These are phyloP conservation scores for Catagonus wagneri DNA, from an alignment of 2,113 vertebrate species.

Conservation along the genomic window DNA sequence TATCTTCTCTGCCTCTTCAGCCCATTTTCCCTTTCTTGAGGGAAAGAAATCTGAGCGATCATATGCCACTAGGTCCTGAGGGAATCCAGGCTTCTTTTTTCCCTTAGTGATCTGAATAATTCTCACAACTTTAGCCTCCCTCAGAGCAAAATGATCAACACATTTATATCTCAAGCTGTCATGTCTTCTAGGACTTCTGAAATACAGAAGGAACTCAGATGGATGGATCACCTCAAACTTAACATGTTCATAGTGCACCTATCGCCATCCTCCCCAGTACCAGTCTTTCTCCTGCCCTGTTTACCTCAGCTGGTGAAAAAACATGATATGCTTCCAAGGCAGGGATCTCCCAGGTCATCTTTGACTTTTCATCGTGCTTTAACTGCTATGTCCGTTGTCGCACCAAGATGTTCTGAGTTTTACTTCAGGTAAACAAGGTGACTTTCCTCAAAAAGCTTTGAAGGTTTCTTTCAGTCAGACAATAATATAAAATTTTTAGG, in stretches of 20 bases:
- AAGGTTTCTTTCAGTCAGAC: neutral
- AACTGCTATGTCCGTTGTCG: neutral
- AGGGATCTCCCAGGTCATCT: neutral
- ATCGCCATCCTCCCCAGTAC: neutral
- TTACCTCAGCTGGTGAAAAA: neutral
- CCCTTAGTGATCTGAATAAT: neutral
- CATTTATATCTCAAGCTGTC: neutral
- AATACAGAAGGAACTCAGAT: neutral
- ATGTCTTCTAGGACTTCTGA: neutral
- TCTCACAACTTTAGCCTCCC: neutral
- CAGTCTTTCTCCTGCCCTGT: neutral
- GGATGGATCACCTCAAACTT: neutral
- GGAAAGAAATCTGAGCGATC: no score
- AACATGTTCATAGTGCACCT: neutral
- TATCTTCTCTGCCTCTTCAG: no score
- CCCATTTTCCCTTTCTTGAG: neutral
- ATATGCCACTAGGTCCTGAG: neutral
- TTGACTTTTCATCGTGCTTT: neutral
- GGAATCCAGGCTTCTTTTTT: neutral
- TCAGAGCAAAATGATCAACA: neutral
- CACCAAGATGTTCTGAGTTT: neutral
- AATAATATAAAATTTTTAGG: no score
- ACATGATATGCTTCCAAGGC: neutral
- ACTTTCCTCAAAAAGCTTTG: neutral
- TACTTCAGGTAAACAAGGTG: neutral